These are phyloP conservation scores for Drosophila orosa DNA, from an alignment of 1,140 invertebrate species.

Conservation along the genomic window DNA sequence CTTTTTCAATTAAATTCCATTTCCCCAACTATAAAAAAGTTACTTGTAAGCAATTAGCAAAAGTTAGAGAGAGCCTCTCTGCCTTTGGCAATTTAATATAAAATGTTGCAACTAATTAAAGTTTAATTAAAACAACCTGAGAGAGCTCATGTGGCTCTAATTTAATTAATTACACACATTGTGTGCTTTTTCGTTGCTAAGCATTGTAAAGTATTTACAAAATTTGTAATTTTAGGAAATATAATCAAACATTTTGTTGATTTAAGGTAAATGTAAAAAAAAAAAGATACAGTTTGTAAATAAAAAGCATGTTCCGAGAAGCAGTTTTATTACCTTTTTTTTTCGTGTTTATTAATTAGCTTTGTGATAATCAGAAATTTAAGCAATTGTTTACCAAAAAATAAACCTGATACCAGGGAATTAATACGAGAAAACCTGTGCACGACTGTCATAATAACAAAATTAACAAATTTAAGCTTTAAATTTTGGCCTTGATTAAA, in stretches of 20 bases:
- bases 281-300: not conserved
- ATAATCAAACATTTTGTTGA: too few species aligned
- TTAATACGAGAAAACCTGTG: conserved; percentile 4
- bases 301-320: not conserved
- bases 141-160: not conserved
- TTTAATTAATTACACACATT: not conserved
- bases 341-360: conserved; percentile 17
- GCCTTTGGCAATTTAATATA: not conserved
- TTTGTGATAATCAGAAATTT: conserved; percentile 10
- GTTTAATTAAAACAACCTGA: not conserved
- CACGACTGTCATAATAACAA: conserved; percentile 3
- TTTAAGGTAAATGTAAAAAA: not conserved
- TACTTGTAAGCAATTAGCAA: too few species aligned
- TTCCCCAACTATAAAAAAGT: not conserved
- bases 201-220: not conserved
- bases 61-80: too few species aligned
- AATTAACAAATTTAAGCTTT: conserved; percentile 8
- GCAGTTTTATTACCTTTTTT: not conserved
- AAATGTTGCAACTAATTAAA: conserved; percentile 1
- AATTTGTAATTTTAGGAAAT: not conserved
- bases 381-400: conserved; percentile 1
- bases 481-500: conserved; percentile 1
- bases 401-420: conserved; percentile 6
- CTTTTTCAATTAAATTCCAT: not conserved
- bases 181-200: not conserved